Percentiles rank a stretch among this genome's conserved stretches.
Evolutionary conservation across 2,888 invertebrate genomes (phyloP).

Genomic region (Ethmia dodecea): DNA sequence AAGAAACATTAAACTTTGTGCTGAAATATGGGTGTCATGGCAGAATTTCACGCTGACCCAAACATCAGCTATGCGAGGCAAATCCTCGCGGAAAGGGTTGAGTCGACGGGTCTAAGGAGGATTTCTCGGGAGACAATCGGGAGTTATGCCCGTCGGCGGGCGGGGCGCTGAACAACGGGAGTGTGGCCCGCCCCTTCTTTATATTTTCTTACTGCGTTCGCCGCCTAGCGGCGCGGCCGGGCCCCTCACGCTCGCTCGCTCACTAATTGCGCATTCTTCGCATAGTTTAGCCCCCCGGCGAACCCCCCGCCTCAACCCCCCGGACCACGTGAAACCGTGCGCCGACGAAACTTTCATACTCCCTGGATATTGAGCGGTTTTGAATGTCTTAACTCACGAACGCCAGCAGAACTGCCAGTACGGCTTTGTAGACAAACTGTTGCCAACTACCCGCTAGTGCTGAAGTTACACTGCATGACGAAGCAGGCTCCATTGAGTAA

Average conservation of each 20-base stretch:
- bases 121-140: slow-evolving; percentile 75
- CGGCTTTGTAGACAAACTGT: slow-evolving; percentile 65
- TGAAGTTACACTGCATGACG: slow-evolving; percentile 25
- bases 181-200: slow-evolving; percentile 81
- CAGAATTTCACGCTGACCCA: slow-evolving; percentile 75
- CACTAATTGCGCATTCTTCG: slow-evolving; percentile 98
- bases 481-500: slow-evolving; percentile 4
- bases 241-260: slow-evolving; percentile 84
- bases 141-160: slow-evolving; percentile 75
- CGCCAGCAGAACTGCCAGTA: slow-evolving; percentile 51
- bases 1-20: slow-evolving; percentile 50
- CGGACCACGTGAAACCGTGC: slow-evolving; percentile 76
- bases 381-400: slow-evolving; percentile 78
- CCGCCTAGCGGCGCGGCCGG: slow-evolving; percentile 77
- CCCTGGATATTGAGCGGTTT: slow-evolving; percentile 77
- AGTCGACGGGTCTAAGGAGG: slow-evolving; percentile 72
- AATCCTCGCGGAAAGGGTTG: slow-evolving; percentile 69
- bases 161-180: slow-evolving; percentile 77
- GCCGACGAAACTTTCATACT: slow-evolving; percentile 76
- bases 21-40: slow-evolving; percentile 50
- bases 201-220: slow-evolving; percentile 83
- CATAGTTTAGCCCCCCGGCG: slow-evolving; percentile 91
- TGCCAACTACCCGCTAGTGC: slow-evolving; percentile 47
- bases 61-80: slow-evolving; percentile 69
- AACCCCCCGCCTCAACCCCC: slow-evolving; percentile 72